Base-by-base conservation (phyloP, 2,113 vertebrate genomes). In the Perccottus glenii region DNA sequence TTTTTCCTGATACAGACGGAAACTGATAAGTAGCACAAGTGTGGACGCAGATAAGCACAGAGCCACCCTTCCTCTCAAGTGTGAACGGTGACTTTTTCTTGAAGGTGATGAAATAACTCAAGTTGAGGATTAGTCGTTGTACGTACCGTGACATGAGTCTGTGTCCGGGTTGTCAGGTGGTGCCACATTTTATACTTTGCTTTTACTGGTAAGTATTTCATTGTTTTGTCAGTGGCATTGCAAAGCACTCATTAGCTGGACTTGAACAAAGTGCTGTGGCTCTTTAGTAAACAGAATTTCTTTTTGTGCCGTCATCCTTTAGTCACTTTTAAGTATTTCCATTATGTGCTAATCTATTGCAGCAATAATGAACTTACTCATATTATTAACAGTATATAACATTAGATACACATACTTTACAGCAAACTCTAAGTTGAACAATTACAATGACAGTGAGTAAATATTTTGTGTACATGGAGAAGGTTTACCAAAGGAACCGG, bases 21-120 rank as follows among this genome's bases (percentile, higher is more conserved):
- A 60, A 71, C 15, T 51, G 53, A 83, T 69, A 62, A 46, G 43
- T 48, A 49, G 27, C 43, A 7, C 49, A 11, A 27, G 16, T 68
- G 49, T 35, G 36, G 5, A 6, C 45, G 3, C 16, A 67, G 73
- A 82, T 67, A 76, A 72, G 65, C 62, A 35, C 53, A 67, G 48
- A 11, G 51, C 33, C 64, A 35, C 56, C 57, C 60, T 56, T 67
- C 61, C 51, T 63, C 59, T 42, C 55, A 15, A 49, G 32, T n/a
- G 14, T 57, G 52, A 5, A 60, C 42, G 45, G 1, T 38, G 11
- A 43, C 3, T 33, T 11, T 8, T 11, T 16, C 11, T 38, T n/a
- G 35, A 4, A 51, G 10, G 15, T 7, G 9, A 45, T 72, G 36
- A 58, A 32, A 6, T 44, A 16, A 64, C 10, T 16, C 3, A 44